Evolutionary conservation across 92 coral and sea anemone species (phyloP).

Genomic region (Virgularia gustaviana): DNA sequence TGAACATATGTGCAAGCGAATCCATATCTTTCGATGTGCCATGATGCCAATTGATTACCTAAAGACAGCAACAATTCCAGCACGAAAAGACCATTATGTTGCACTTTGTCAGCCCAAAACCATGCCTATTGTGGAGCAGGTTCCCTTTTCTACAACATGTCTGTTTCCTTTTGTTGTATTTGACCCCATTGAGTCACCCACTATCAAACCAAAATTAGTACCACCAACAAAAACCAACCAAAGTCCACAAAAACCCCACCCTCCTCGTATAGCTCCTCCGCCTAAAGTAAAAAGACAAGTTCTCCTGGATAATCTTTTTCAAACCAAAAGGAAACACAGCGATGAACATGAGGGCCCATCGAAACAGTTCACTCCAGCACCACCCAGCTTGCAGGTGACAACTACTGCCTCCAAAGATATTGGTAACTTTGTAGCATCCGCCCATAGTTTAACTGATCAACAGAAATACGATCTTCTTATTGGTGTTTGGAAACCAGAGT

Average conservation of each 20-base stretch:
- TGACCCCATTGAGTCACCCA: no score
- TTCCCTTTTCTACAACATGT: background rate
- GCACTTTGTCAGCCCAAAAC: conserved; percentile 14
- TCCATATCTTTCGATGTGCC: conserved; percentile 34
- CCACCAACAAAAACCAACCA: no score
- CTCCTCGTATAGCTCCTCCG: conserved; percentile 6
- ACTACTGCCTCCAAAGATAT: conserved; percentile 18
- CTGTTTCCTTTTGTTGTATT: background rate
- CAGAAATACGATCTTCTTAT: conserved; percentile 33
- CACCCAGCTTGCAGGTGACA: background rate
- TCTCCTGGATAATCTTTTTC: conserved; percentile 16
- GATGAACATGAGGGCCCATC: no score
- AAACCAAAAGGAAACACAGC: conserved; percentile 10
- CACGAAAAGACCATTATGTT: conserved; percentile 16
- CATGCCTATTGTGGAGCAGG: background rate
- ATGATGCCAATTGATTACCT: conserved; percentile 35
- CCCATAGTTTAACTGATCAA: conserved; percentile 7
- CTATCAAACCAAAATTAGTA: no score
- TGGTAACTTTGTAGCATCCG: conserved; percentile 3
- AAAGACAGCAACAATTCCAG: background rate
- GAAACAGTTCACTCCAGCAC: conserved; percentile 1
- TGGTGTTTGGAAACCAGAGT: conserved; percentile 24
- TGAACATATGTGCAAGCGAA: no score
- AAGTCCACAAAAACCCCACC: background rate
- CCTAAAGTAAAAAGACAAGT: conserved; percentile 1